These are phyloP conservation scores for Tipula lateralis DNA, from an alignment of 2,888 invertebrate genomes.

Conservation along the genomic window DNA sequence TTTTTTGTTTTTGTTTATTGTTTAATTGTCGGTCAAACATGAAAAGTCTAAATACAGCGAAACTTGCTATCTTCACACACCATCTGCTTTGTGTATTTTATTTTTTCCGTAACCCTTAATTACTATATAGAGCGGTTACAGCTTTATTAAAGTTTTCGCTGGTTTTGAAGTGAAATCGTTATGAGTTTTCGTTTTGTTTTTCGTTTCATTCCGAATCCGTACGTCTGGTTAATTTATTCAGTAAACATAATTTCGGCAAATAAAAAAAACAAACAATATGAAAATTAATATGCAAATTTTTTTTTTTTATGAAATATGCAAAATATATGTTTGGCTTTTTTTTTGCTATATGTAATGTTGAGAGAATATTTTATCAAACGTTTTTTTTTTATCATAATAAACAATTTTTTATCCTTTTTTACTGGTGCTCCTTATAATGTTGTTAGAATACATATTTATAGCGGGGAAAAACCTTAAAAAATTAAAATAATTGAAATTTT, in stretches of 20 bases:
- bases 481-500: slow-evolving; percentile 8
- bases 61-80: slow-evolving; percentile 1
- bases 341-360: neutral
- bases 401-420: neutral
- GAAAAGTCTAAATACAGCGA: neutral
- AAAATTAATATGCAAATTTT: slow-evolving; percentile 19
- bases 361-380: slow-evolving; percentile 15
- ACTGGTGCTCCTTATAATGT: neutral
- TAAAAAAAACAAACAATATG: neutral
- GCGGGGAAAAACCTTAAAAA: neutral
- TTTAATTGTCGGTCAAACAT: neutral
- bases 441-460: neutral
- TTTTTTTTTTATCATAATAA: slow-evolving; percentile 11
- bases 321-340: neutral
- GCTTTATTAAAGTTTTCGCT: neutral
- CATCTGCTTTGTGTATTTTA: neutral
- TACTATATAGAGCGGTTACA: neutral
- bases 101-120: neutral
- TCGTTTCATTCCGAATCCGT: neutral
- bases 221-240: neutral
- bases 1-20: neutral
- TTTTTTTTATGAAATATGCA: neutral
- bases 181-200: neutral
- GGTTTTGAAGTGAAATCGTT: neutral
- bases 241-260: neutral